phyloP scores from a whole-genome alignment of 2,888 invertebrate species.

The Monochamus alternatus region DNA sequence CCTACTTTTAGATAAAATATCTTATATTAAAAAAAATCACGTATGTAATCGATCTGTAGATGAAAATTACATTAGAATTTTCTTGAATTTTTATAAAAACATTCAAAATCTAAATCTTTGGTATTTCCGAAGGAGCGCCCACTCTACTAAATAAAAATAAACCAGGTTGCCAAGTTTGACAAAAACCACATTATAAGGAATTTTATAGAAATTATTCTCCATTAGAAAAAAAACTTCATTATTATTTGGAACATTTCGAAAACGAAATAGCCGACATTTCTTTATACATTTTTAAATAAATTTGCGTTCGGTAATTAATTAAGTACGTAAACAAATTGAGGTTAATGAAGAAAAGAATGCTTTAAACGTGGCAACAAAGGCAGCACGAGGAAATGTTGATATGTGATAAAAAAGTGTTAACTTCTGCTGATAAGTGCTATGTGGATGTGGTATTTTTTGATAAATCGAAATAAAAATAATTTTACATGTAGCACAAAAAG shows the following conservation, averaged over 20 bases:
- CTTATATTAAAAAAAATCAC: no score
- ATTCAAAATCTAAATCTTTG: slow-evolving; percentile 6
- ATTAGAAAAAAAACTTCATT: no score
- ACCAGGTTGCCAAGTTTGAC: slow-evolving; percentile 31
- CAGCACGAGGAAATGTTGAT: slow-evolving; percentile 36
- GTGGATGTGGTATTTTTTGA: slow-evolving; percentile 51
- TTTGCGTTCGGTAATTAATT: background rate
- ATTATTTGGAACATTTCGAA: no score
- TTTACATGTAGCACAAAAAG: slow-evolving; percentile 24
- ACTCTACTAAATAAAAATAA: slow-evolving; percentile 37
- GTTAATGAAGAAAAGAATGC: background rate
- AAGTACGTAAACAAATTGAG: background rate
- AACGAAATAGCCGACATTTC: no score
- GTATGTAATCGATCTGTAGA: no score
- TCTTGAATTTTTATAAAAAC: no score
- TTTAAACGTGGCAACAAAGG: slow-evolving; percentile 17
- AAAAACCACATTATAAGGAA: no score
- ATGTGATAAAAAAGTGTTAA: slow-evolving; percentile 38
- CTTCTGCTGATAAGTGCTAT: slow-evolving; percentile 43
- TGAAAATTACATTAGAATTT: no score
- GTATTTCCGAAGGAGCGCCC: slow-evolving; percentile 43
- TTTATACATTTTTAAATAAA: no score
- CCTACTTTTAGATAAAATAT: no score
- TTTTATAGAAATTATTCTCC: no score
- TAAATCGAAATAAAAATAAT: slow-evolving; percentile 34